Evolutionary conservation across 2,113 vertebrate genomes (phyloP).

Genomic region (Rattus rattus): DNA sequence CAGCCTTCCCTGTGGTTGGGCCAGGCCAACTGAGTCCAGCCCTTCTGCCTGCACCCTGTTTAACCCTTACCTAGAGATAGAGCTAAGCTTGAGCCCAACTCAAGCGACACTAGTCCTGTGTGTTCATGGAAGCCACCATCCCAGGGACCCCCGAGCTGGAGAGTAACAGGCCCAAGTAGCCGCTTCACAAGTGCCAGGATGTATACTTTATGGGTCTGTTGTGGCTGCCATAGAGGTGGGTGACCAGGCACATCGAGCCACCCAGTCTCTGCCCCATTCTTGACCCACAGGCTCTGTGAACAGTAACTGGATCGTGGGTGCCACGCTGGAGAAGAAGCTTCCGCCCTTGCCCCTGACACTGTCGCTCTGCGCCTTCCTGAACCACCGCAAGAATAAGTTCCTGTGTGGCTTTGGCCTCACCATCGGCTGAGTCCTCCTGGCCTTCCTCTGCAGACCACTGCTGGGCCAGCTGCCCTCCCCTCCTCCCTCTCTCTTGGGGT

Average conservation of each 20-base stretch:
- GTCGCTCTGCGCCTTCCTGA: constrained; percentile 94
- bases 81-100: neutral
- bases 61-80: neutral
- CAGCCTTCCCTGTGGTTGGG: neutral
- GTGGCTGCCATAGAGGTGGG: neutral
- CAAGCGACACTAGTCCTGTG: neutral
- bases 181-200: neutral
- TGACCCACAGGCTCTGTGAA: constrained; percentile 89
- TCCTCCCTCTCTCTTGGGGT: neutral
- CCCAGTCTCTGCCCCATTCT: neutral
- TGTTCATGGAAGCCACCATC: neutral
- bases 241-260: neutral
- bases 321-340: constrained; percentile 94
- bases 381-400: constrained; percentile 95
- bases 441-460: constrained; percentile 13
- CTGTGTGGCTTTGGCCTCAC: constrained; percentile 94
- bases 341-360: constrained; percentile 92
- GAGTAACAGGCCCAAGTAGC: neutral
- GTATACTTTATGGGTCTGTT: neutral
- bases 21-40: neutral
- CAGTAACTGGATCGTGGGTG: constrained; percentile 95
- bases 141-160: neutral
- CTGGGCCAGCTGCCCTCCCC: neutral
- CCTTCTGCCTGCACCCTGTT: neutral
- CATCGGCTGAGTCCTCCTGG: constrained; percentile 87